A percentile compares a stretch with the other conserved stretches of the same genome.
Evolutionary conservation across 2,888 invertebrate genomes (phyloP).

Genomic region (Acleris laterana): DNA sequence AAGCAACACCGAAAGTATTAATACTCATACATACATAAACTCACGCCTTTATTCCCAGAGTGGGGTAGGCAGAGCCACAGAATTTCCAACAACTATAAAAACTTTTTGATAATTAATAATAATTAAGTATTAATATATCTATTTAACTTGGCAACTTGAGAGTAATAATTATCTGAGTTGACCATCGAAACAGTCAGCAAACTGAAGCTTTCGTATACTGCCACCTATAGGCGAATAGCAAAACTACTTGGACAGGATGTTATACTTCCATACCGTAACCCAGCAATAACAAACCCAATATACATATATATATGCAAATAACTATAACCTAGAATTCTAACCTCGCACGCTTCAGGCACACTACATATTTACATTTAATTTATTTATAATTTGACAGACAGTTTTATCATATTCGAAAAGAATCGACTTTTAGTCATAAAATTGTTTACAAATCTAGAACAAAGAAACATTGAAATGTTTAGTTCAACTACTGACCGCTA

Average conservation of each 20-base stretch:
- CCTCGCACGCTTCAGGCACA: conserved; percentile 38
- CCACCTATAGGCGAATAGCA: neutral
- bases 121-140: neutral
- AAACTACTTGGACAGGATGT: neutral
- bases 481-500: conserved; percentile 49
- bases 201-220: neutral
- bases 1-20: neutral
- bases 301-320: conserved; percentile 22
- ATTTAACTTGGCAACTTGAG: no score
- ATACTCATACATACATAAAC: neutral
- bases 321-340: conserved; percentile 18
- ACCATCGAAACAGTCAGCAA: neutral
- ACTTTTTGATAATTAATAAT: no score
- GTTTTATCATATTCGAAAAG: conserved; percentile 50
- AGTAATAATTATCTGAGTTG: neutral
- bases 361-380: conserved; percentile 72
- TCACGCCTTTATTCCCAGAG: no score
- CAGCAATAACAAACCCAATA: conserved; percentile 27
- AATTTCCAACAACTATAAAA: conserved; percentile 3
- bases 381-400: conserved; percentile 73
- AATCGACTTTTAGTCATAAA: conserved; percentile 33
- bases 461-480: conserved; percentile 15
- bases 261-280: neutral
- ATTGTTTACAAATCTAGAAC: conserved; percentile 32
- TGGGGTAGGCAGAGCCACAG: no score